Base-by-base conservation (phyloP, 2,888 invertebrate species). In the Drosophila nr. medialis region DNA sequence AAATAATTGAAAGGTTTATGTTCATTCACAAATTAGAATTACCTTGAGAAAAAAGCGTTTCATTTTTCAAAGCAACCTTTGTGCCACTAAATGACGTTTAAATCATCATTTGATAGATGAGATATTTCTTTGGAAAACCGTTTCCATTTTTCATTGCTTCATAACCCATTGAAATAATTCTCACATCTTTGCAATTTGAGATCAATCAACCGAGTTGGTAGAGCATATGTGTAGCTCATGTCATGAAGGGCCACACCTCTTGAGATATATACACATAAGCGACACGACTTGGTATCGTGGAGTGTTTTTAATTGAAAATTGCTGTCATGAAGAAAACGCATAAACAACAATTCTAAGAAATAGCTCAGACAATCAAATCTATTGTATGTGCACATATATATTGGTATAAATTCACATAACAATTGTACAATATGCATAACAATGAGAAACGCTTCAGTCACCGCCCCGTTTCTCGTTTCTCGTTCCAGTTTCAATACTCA, bases 371-470 rank as follows among this genome's bases (percentile, higher is more conserved):
- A 89, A 79, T 87, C 89, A 81, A 87, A 73, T 65, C 75, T 72
- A 71, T 75, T 75, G 77, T 88, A 32, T 61, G 76, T 81, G n/a
- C 45, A 63, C 50, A 56, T n/a, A 34, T 54, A 13, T 42, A 11
- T 34, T 45, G 45, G 75, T 73, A 78, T 74, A 81, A 77, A 89
- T 84, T 85, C 89, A 75, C 80, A 89, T 81, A 89, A 86, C 80
- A 77, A 89, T 89, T 84, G 87, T 86, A 89, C 85, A 86, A 89
- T 85, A 84, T 85, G 89, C 87, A 85, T 85, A 81, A 89, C 89
- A 85, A 85, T 84, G 87, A 81, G 64, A 74, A 72, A 79, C 30
- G 58, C 55, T 73, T 67, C 61, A 71, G 42, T 51, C 51, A 64
- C 18, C 59, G 59, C 50, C 36, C 21, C 24, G 45, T 45, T 45